phyloP scores from a whole-genome alignment of 2,888 invertebrate species.

The Callosobruchus maculatus region DNA sequence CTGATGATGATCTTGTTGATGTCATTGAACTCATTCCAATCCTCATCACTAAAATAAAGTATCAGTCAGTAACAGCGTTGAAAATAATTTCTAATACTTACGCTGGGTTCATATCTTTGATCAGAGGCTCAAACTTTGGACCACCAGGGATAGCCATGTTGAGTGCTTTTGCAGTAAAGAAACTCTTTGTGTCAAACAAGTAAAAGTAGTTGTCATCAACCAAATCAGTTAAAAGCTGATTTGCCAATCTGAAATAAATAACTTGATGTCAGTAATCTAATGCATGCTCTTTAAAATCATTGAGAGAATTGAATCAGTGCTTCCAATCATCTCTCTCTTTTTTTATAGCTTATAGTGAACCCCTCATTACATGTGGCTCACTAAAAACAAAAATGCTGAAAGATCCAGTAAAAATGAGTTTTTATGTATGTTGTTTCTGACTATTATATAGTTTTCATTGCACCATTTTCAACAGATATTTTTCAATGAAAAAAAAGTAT shows the following conservation, averaged over 20 bases:
- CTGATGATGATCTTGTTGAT: slow-evolving; percentile 99
- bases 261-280: too few species aligned
- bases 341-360: too few species aligned
- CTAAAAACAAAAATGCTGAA: too few species aligned
- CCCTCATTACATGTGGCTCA: too few species aligned
- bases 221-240: slow-evolving; percentile 95
- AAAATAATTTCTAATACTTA: slow-evolving; percentile 49
- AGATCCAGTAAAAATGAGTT: too few species aligned
- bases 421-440: too few species aligned
- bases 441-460: too few species aligned
- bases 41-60: slow-evolving; percentile 75
- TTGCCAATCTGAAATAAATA: slow-evolving; percentile 77
- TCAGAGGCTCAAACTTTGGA: slow-evolving; percentile 98
- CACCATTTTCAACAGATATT: too few species aligned
- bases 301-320: too few species aligned
- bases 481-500: too few species aligned
- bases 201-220: slow-evolving; percentile 99
- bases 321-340: too few species aligned
- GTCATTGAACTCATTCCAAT: slow-evolving; percentile 99
- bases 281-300: too few species aligned
- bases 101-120: slow-evolving; percentile 95
- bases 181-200: slow-evolving; percentile 97
- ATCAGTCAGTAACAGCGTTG: background rate
- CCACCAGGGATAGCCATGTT: slow-evolving; percentile 99
- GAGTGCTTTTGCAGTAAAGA: slow-evolving; percentile 98